A percentile compares a stretch with the other conserved stretches of the same genome.
Evolutionary conservation across 2,113 vertebrate species (phyloP).

Genomic region (Tyrannus savana): DNA sequence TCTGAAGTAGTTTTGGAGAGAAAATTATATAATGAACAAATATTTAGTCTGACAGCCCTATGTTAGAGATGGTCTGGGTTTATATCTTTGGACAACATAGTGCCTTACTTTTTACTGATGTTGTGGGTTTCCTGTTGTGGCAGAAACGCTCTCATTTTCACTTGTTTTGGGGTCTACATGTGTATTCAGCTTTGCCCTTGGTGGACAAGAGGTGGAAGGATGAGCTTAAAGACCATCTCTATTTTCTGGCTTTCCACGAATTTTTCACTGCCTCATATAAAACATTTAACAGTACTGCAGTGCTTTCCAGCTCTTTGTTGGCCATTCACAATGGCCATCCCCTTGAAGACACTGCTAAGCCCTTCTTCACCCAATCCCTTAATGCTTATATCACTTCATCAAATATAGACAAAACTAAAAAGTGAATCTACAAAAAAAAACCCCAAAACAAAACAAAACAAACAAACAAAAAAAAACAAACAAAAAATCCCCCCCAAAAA

Average conservation of each 20-base stretch:
- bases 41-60: background rate
- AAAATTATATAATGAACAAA: background rate
- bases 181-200: background rate
- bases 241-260: background rate
- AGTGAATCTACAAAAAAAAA: background rate
- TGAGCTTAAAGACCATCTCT: background rate
- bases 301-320: background rate
- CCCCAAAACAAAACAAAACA: too few species aligned
- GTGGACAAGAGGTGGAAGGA: background rate
- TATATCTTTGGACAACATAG: background rate
- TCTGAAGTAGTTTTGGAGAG: background rate
- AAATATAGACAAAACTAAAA: background rate
- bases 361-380: background rate
- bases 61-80: background rate
- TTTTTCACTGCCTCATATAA: background rate
- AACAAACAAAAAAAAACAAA: too few species aligned
- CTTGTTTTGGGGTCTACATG: accelerated
- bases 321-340: background rate
- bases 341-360: background rate
- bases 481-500: background rate
- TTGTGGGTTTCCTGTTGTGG: background rate
- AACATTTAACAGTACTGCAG: background rate
- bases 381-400: background rate
- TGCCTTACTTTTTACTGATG: background rate
- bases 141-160: background rate